Evolutionary conservation across 2,113 vertebrate species (phyloP), one percentile per base, ranked within the genome.

Genomic region (Amazona guildingii): DNA sequence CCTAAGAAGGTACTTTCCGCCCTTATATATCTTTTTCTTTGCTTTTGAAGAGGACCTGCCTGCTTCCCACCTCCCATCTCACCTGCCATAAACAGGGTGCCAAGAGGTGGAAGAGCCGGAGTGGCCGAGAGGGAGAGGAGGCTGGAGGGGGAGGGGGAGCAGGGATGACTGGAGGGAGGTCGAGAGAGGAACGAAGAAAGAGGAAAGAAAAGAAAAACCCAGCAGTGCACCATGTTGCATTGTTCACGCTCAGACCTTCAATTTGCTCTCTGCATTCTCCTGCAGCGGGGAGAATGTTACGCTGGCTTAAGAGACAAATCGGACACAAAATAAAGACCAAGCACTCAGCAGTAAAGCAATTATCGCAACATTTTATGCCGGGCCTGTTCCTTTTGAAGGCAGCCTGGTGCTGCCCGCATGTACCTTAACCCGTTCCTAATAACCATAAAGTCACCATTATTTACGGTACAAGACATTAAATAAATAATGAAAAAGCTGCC

Each of bases 301-400:
- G 99, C 99, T 98, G 99, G 99, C 99, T 99, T 99, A 99, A 99
- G 99, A 99, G 99, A 99, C 99, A 99, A 99, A 99, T 99, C 99
- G 98, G 98, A 99, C 99, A 99, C 99, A 99, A 98, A 99, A 98
- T 98, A 98, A 98, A 98, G 98, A 98, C 98, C 98, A 98, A 98
- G 98, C 98, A 99, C 99, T 99, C 98, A 99, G 99, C 99, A 99
- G 99, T 99, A 99, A 99, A 99, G 99, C 99, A 99, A 99, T 99
- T 99, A 99, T 98, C 98, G 97, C 98, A 98, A 98, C 98, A 99
- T 99, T 99, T 99, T 99, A 99, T 99, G 99, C 99, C 97, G 98
- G 98, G 97, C 97, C 98, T 98, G 98, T 98, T 98, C 98, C 98
- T 98, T 99, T 99, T 99, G 98, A 99, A 98, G 99, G 98, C 98